Conservation (phyloP, 1,140 invertebrate genomes). For the Megathymus violae region DNA sequence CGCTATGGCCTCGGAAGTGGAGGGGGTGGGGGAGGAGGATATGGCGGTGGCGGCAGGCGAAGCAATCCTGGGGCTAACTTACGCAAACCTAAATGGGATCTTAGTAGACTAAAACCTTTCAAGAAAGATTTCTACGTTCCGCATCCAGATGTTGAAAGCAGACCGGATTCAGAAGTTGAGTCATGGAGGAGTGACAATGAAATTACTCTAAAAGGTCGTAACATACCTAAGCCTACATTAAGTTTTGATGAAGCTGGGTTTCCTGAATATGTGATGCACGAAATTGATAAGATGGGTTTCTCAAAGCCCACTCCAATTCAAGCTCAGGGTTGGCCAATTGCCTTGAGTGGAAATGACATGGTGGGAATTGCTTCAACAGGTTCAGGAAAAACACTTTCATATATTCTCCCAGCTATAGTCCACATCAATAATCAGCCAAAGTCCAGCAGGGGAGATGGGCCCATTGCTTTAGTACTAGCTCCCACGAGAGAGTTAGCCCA, state of each 20-base stretch:
- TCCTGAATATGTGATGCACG: constrained; percentile 91
- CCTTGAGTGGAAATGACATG: constrained; percentile 95
- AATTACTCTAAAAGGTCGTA: constrained; percentile 92
- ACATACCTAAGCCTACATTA: constrained; percentile 92
- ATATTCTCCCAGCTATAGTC: constrained; percentile 93
- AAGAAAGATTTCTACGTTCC: constrained; percentile 97
- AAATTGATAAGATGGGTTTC: constrained; percentile 92
- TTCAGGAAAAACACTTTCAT: constrained; percentile 95
- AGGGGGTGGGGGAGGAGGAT: constrained; percentile 70
- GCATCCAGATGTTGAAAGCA: constrained; percentile 88
- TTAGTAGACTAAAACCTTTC: constrained; percentile 91
- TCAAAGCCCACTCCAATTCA: constrained; percentile 95
- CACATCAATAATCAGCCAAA: constrained; percentile 97
- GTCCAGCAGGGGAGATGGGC: constrained; percentile 93
- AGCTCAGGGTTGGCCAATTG: constrained; percentile 96
- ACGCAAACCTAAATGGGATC: constrained; percentile 91
- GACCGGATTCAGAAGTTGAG: constrained; percentile 89
- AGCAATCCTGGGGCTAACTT: constrained; percentile 83
- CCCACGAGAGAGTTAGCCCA: constrained; percentile 98
- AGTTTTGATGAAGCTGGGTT: constrained; percentile 93
- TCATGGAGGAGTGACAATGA: constrained; percentile 90
- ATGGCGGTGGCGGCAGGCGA: constrained; percentile 83
- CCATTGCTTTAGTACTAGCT: constrained; percentile 95
- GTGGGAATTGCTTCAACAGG: constrained; percentile 98
- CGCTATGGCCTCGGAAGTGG: constrained; percentile 69